Evolutionary conservation across 2,888 invertebrate genomes (phyloP).

Genomic region (Nomada ruficornis): DNA sequence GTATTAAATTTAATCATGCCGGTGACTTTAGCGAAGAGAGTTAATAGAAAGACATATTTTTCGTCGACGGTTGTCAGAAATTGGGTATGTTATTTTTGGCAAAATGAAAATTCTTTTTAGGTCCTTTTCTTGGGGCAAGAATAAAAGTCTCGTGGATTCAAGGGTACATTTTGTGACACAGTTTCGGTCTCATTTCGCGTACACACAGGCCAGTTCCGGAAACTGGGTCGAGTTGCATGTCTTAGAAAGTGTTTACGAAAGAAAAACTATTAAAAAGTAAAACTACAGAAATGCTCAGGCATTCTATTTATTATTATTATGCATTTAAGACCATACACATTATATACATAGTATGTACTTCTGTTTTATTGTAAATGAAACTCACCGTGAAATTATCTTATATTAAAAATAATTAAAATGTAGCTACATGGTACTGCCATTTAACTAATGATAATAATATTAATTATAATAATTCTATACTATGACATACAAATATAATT

Average conservation of each 20-base stretch:
- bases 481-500: no score
- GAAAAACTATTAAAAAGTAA: constrained; percentile 23
- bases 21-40: background rate
- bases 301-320: background rate
- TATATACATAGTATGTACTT: background rate
- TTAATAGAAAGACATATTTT: no score
- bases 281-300: background rate
- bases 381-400: background rate
- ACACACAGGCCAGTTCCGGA: background rate
- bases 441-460: no score
- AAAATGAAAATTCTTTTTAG: no score
- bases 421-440: no score
- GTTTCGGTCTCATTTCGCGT: background rate
- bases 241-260: constrained; percentile 13
- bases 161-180: constrained; percentile 15
- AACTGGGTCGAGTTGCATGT: constrained; percentile 24
- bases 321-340: background rate
- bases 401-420: no score
- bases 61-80: background rate
- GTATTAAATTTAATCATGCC: no score
- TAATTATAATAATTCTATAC: no score
- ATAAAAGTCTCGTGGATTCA: background rate
- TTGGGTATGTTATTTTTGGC: background rate
- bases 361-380: background rate
- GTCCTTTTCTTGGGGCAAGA: no score